These are phyloP conservation scores for Manacus vitellinus DNA, from an alignment of 2,113 vertebrate species.

Conservation along the genomic window DNA sequence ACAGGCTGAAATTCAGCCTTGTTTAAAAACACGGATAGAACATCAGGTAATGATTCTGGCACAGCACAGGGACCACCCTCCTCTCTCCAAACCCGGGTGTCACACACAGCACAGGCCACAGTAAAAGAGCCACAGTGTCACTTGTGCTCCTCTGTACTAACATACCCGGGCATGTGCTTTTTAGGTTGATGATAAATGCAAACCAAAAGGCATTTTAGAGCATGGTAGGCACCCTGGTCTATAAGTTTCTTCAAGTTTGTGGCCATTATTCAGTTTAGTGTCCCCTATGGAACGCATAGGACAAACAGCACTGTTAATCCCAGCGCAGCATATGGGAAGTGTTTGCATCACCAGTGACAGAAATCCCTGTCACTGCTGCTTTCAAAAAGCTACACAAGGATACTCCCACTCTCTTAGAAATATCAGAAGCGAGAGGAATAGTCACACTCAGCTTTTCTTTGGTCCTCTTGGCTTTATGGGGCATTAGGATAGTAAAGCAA, in stretches of 20 bases:
- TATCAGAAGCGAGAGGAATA: neutral
- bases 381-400: neutral
- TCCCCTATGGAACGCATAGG: neutral
- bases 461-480: neutral
- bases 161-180: neutral
- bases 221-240: neutral
- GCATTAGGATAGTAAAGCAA: neutral
- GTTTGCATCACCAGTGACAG: neutral
- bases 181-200: neutral
- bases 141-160: neutral
- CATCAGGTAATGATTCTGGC: neutral
- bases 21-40: neutral
- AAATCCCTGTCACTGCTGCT: neutral
- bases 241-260: neutral
- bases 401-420: neutral
- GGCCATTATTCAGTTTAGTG: neutral
- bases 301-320: slow-evolving; percentile 3
- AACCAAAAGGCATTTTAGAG: neutral
- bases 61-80: neutral
- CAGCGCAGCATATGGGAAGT: neutral
- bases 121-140: neutral
- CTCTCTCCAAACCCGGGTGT: neutral
- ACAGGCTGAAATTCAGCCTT: neutral
- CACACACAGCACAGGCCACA: neutral
- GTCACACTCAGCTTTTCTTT: neutral